Evolutionary conservation across 2,797 vertebrate species (phyloP).

Genomic region (Chrosomus eos): DNA sequence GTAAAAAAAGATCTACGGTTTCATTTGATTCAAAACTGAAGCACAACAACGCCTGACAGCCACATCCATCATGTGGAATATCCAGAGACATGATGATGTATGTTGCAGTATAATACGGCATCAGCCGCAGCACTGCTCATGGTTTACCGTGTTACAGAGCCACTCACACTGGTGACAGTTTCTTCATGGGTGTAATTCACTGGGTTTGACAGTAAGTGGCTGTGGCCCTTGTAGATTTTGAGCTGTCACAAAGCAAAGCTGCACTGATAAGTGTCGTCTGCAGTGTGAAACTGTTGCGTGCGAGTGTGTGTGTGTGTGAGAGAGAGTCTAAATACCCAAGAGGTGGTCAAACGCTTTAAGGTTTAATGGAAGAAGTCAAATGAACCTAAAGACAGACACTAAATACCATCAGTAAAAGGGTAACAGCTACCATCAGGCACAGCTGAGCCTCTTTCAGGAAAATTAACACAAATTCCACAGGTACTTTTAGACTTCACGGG

Average conservation of each 20-base stretch:
- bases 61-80: neutral
- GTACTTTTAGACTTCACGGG: constrained; percentile 51
- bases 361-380: constrained; percentile 16
- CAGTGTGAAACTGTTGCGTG: neutral
- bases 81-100: constrained; percentile 12
- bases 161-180: neutral
- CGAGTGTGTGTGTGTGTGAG: neutral
- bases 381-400: constrained; percentile 18
- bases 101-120: neutral
- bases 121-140: neutral
- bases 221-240: constrained; percentile 11
- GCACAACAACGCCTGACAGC: neutral
- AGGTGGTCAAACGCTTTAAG: constrained; percentile 5
- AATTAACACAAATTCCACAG: constrained; percentile 58
- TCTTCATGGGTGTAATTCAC: constrained; percentile 17
- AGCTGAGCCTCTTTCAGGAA: constrained; percentile 17
- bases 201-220: constrained; percentile 13
- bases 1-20: neutral
- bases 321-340: neutral
- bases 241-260: constrained; percentile 32
- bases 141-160: neutral
- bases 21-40: neutral
- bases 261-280: neutral
- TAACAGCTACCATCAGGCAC: constrained; percentile 17
- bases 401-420: constrained; percentile 17